These are phyloP conservation scores for Drosophila punjabiensis DNA, from an alignment of 1,140 invertebrate genomes.

Conservation along the genomic window DNA sequence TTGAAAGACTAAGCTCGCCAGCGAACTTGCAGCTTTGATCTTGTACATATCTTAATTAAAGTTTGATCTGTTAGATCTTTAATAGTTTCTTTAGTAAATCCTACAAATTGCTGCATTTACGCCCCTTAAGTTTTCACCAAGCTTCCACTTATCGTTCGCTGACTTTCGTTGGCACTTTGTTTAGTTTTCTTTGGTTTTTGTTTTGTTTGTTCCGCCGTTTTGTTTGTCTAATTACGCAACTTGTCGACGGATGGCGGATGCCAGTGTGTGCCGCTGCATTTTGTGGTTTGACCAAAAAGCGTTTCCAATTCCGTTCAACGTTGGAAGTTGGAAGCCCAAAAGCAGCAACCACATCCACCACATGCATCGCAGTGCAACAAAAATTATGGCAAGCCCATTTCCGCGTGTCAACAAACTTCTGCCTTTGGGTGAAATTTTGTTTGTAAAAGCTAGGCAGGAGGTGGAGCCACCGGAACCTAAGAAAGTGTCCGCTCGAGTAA, in stretches of 20 bases:
- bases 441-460: slow-evolving; percentile 5
- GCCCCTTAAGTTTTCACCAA: slow-evolving; percentile 6
- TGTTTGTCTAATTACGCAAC: slow-evolving; percentile 52
- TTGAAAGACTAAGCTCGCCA: neutral
- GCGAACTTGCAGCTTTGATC: neutral
- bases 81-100: too few species aligned
- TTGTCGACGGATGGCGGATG: slow-evolving; percentile 16
- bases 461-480: slow-evolving; percentile 39
- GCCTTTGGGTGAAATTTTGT: slow-evolving; percentile 39
- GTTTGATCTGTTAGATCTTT: neutral
- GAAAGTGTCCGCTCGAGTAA: slow-evolving; percentile 52
- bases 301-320: slow-evolving; percentile 40
- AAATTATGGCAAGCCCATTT: slow-evolving; percentile 61
- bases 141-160: slow-evolving; percentile 1
- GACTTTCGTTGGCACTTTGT: slow-evolving; percentile 14
- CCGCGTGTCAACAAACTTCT: slow-evolving; percentile 60
- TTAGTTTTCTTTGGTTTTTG: neutral
- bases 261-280: slow-evolving; percentile 33
- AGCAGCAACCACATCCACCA: slow-evolving; percentile 10
- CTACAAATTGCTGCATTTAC: neutral
- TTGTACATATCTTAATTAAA: neutral
- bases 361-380: slow-evolving; percentile 21
- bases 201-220: slow-evolving; percentile 32
- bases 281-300: slow-evolving; percentile 54
- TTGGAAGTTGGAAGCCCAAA: slow-evolving; percentile 3